phyloP scores from a whole-genome alignment of 2,113 vertebrate species.

The Eulemur macaco region DNA sequence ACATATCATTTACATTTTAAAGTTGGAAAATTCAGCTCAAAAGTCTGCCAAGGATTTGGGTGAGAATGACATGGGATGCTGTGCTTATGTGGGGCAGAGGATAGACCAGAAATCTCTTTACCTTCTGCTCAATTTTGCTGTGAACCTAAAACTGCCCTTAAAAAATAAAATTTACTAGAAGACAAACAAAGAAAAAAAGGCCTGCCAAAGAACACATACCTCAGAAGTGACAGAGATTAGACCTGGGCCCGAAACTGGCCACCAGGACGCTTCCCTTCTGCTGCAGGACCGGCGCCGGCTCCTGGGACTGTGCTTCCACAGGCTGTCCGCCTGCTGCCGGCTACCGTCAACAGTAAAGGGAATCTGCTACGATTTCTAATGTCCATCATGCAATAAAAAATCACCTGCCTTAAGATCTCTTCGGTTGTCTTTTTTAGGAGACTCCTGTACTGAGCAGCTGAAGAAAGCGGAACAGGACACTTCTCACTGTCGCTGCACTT shows the following conservation, averaged over 20 bases:
- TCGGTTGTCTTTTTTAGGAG: neutral
- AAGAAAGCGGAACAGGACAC: neutral
- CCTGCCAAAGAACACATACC: neutral
- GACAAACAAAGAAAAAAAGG: neutral
- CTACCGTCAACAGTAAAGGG: neutral
- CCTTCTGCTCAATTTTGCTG: neutral
- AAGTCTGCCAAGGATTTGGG: neutral
- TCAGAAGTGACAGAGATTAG: neutral
- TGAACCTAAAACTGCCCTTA: neutral
- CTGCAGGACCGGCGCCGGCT: neutral
- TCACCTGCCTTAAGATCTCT: neutral
- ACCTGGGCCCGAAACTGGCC: neutral
- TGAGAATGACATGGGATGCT: neutral
- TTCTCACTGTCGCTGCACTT: neutral
- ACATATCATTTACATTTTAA: neutral
- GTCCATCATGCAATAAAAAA: neutral
- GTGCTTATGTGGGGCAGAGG: no score
- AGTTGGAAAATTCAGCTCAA: slow-evolving; percentile 28
- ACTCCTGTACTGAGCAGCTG: neutral
- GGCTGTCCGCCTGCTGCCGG: no score
- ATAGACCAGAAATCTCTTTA: neutral
- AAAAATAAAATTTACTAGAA: neutral
- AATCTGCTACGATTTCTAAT: neutral
- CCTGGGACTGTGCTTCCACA: no score
- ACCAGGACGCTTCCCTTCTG: neutral